A percentile compares a stretch with the other conserved stretches of the same genome.
These are phyloP conservation scores for Patiria pectinifera DNA, from an alignment of 53 echinoderm and acorn worm species.

Conservation along the genomic window DNA sequence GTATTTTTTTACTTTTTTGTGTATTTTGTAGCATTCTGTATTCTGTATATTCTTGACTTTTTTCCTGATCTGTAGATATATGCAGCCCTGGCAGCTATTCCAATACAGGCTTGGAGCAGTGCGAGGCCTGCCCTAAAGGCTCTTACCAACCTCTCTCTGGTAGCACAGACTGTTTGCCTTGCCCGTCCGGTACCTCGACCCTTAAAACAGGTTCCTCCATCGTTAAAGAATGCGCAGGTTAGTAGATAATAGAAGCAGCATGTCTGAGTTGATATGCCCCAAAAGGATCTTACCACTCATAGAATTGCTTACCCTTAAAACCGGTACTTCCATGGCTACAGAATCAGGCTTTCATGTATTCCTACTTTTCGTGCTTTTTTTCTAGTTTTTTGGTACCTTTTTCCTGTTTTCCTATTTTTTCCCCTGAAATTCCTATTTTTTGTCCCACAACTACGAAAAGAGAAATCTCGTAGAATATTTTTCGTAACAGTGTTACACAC, in stretches of 20 bases:
- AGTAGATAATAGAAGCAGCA: background rate
- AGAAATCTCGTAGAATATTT: too few relatives aligned
- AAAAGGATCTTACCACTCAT: too few relatives aligned
- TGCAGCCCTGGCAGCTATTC: slow-evolving; percentile 85
- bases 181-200: slow-evolving; percentile 69
- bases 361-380: too few relatives aligned
- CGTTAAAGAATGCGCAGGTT: slow-evolving; percentile 73
- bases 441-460: too few relatives aligned
- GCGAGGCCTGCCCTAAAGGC: slow-evolving; percentile 80
- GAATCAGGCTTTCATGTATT: too few relatives aligned
- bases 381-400: too few relatives aligned
- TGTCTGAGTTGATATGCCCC: background rate
- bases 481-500: too few relatives aligned
- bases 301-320: too few relatives aligned
- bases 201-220: slow-evolving; percentile 60
- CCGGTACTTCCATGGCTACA: too few relatives aligned
- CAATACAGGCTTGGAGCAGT: slow-evolving; percentile 80
- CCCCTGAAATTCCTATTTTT: too few relatives aligned
- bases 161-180: slow-evolving; percentile 66
- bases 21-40: background rate
- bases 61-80: slow-evolving; percentile 36
- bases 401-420: too few relatives aligned
- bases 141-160: slow-evolving; percentile 80
- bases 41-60: background rate
- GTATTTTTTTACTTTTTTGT: background rate